phyloP scores from a whole-genome alignment of 2,797 vertebrate genomes.

The Micropoecilia bifurca region DNA sequence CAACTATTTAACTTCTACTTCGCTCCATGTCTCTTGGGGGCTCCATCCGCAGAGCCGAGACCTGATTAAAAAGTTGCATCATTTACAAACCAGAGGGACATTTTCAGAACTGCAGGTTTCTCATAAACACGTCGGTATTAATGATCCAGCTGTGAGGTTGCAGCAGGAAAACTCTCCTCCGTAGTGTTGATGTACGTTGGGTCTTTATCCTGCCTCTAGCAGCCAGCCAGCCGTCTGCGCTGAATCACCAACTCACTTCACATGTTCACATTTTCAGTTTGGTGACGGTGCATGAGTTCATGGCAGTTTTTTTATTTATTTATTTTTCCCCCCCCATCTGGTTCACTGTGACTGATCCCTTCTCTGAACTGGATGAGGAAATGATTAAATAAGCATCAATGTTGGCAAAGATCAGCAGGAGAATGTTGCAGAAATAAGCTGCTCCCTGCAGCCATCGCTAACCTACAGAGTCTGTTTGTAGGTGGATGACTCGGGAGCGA shows the following conservation, averaged over 20 bases:
- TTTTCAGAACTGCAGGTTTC: constrained; percentile 59
- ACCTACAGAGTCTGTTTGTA: constrained; percentile 33
- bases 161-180: constrained; percentile 41
- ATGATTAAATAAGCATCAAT: constrained; percentile 47
- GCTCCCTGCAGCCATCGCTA: constrained; percentile 19
- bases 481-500: constrained; percentile 40
- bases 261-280: constrained; percentile 40
- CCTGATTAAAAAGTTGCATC: constrained; percentile 4
- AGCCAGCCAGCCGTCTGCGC: constrained; percentile 14
- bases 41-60: constrained; percentile 15
- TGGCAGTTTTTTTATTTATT: not conserved
- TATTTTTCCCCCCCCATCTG: constrained; percentile 26
- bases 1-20: not conserved
- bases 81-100: constrained; percentile 66
- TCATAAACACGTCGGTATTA: constrained; percentile 51
- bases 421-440: constrained; percentile 53
- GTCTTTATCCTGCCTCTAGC: constrained; percentile 36
- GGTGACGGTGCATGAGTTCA: constrained; percentile 19
- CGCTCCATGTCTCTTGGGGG: not conserved
- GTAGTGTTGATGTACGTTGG: constrained; percentile 57
- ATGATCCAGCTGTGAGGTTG: constrained; percentile 45
- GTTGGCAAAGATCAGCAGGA: constrained; percentile 52
- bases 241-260: constrained; percentile 47
- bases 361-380: constrained; percentile 26
- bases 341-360: constrained; percentile 32